These are phyloP conservation scores for Drosophila mettleri DNA, from an alignment of 2,888 invertebrate genomes.

Conservation along the genomic window DNA sequence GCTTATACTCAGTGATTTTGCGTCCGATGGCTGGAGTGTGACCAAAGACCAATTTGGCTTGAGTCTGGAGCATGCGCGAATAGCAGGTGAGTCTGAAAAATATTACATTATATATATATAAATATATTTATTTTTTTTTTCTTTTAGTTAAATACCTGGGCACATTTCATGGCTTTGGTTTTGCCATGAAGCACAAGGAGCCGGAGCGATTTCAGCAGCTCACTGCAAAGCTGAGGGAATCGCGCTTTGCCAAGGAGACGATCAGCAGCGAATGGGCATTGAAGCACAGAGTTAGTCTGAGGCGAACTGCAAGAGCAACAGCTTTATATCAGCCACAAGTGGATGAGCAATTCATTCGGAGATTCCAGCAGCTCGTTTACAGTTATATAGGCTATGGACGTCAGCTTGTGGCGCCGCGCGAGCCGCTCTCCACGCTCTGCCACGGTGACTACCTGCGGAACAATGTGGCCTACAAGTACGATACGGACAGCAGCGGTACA, in stretches of 20 bases:
- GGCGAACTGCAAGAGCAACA: constrained; percentile 57
- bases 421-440: constrained; percentile 82
- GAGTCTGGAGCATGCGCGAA: constrained; percentile 80
- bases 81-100: constrained; percentile 66
- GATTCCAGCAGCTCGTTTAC: constrained; percentile 49
- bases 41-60: constrained; percentile 72
- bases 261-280: constrained; percentile 49
- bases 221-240: constrained; percentile 65
- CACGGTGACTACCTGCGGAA: constrained; percentile 84
- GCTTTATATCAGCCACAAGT: constrained; percentile 67
- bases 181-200: constrained; percentile 76
- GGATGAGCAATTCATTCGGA: constrained; percentile 67
- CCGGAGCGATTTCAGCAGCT: constrained; percentile 65
- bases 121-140: not conserved
- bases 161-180: constrained; percentile 82
- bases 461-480: constrained; percentile 83
- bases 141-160: constrained; percentile 75
- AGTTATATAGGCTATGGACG: constrained; percentile 60
- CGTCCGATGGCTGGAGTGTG: constrained; percentile 73
- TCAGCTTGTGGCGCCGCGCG: constrained; percentile 75
- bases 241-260: constrained; percentile 64
- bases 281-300: constrained; percentile 27
- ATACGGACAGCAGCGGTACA: constrained; percentile 35
- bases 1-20: constrained; percentile 81
- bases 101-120: not conserved